Evolutionary conservation across 2,888 invertebrate genomes (phyloP), one percentile per base, ranked within the genome.

Genomic region (Lacanobia wlatinum): DNA sequence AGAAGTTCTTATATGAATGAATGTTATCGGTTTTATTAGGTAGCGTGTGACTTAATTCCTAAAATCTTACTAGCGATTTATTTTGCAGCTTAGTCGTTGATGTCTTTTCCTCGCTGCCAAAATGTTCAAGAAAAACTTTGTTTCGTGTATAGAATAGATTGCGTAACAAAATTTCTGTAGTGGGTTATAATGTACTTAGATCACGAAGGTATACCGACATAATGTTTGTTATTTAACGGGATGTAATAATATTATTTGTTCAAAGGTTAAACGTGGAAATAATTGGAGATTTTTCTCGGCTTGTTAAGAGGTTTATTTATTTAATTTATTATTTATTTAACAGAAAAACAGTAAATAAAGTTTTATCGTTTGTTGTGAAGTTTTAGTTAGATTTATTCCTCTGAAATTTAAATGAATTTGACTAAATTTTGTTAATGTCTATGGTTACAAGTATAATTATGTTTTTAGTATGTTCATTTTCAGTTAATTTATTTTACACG

Each of bases 41-140:
- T 38, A 0, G 12, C 4, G 14, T 10, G 18, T 53, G n/a, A 12
- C n/a, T 14, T 8, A 21, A 21, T 7, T 40, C 0, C 1, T 21
- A 40, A 21, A 40, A 58, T 21, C 1, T 7, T 4, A 3, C 10
- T 43, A 1, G 0, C 9, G 5, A 23, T 23, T 28, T 56, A 40
- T 55, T n/a, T 55, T 58, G 14, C 12, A n/a, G 46, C 16, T 52
- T 21, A n/a, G 8, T 73, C 73, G 71, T 81, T 83, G 67, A 81
- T 74, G 82, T 81, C 64, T 76, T 78, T 83, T 78, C 10, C 7
- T 62, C 0, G 63, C 1, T 28, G 12, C n/a, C 6, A 28, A 74
- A 62, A 34, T 21, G 2, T 66, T 48, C 8, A 2, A 18, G 18
- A 58, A 66, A 65, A n/a, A 8, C 9, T 2, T 50, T n/a, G 38